Conservation (phyloP, 2,797 vertebrate species). For the Danio tinwini region DNA sequence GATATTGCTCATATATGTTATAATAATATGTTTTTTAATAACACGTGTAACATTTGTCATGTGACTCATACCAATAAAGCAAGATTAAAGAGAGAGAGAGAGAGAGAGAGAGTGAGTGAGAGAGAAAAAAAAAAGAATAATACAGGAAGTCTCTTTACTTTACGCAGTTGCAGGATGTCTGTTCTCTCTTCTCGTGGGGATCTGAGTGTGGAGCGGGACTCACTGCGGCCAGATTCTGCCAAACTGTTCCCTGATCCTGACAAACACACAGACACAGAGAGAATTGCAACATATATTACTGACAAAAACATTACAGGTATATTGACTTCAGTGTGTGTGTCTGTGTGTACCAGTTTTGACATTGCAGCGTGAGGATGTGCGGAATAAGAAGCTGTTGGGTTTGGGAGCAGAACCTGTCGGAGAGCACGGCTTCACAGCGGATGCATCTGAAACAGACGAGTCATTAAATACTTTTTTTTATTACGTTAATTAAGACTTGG, state of each 20-base stretch:
- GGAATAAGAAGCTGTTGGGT: constrained; percentile 90
- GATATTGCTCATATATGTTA: too few relatives aligned
- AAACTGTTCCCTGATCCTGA: constrained; percentile 63
- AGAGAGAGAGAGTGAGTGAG: too few relatives aligned
- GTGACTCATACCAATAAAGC: too few relatives aligned
- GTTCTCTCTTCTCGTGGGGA: constrained; percentile 75
- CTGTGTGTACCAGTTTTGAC: constrained; percentile 56
- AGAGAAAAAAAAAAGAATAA: not conserved
- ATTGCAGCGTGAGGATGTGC: constrained; percentile 79
- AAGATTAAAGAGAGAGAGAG: too few relatives aligned
- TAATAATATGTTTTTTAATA: too few relatives aligned
- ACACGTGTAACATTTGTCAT: too few relatives aligned
- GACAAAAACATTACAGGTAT: not conserved
- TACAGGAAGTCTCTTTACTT: constrained; percentile 59
- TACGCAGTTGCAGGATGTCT: constrained; percentile 73
- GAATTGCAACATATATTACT: not conserved
- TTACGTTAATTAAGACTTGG: not conserved
- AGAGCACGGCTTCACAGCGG: constrained; percentile 64
- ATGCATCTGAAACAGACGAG: constrained; percentile 63
- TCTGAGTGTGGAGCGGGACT: constrained; percentile 73
- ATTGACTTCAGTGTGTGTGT: not conserved
- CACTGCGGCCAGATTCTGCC: constrained; percentile 73
- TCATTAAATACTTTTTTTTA: not conserved
- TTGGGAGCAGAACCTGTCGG: constrained; percentile 76
- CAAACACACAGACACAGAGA: not conserved